Evolutionary conservation across 2,113 vertebrate genomes (phyloP), one percentile per base, ranked within the genome.

Genomic region (Aleadryas rufinucha): DNA sequence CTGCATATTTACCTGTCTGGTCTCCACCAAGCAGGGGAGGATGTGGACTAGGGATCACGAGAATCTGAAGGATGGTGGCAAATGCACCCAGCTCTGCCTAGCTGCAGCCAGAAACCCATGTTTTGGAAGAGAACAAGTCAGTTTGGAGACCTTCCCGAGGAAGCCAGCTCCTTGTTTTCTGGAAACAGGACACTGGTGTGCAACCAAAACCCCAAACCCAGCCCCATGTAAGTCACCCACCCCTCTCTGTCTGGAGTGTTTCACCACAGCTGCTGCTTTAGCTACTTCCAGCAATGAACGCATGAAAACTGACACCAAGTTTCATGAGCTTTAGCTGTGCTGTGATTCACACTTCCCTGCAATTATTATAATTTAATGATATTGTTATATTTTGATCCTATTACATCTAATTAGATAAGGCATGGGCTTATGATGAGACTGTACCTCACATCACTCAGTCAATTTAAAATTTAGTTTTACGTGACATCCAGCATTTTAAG

Each of bases 31-130:
- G 30, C 30, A 60, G 39, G 15, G 9, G n/a, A 50, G 66, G 50
- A 33, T 4, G 16, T 10, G 27, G 39, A 18, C 27, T 56, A 0
- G 0, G 50, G 10, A 35, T n/a, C 15, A 69, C 0, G 1, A 50
- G 59, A 64, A 22, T 31, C 26, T 49, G 35, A 20, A 45, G 28
- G 18, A 80, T 56, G 16, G 11, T 11, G 49, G 54, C 6, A 23
- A 28, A 8, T 19, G 13, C 19, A 64, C 52, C 33, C 37, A 71
- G 64, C 9, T 75, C 50, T 78, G 28, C 39, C 39, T 37, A 56
- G 39, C 14, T 66, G 39, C 35, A 91, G 23, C 6, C 64, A 70
- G 49, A 66, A 66, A 5, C 16, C n/a, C 57, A 26, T 8, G 23
- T 5, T 37, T 60, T 21, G 4, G 16, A 72, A 75, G 15, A 54